Base-by-base conservation (phyloP, 1,140 invertebrate species). In the Drosophila tristis region DNA sequence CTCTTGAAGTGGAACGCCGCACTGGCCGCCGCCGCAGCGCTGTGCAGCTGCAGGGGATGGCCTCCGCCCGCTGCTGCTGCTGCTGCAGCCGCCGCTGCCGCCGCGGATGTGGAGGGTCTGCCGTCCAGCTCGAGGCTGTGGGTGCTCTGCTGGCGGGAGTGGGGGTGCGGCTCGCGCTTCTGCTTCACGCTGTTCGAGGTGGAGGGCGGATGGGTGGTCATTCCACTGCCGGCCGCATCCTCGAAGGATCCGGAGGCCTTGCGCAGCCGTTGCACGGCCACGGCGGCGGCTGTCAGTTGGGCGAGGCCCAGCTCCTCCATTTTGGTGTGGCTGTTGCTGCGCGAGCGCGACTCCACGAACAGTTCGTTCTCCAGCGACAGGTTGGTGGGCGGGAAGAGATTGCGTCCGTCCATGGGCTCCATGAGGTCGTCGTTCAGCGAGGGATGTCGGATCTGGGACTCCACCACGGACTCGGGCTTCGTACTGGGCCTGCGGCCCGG, bases 291-390 rank as follows among this genome's bases (percentile, higher is more conserved):
- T 1, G 78, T 78, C 26, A 85, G 67, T 64, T 87, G 77, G 35
- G 87, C 81, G 39, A 91, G 56, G 58, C 84, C 85, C n/a, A 86
- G 80, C 61, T 92, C 86, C 29, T 92, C 90, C 77, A 92, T 91
- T 42, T 91, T 92, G 15, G 87, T 91, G 49, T 91, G 90, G 15
- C 91, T 92, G 15, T 91, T 92, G 70, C 91, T 92, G 39, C 91
- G 86, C 15, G 91, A 92, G 0, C 90, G 75, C 15, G 90, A 84
- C 57, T 91, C 89, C 44, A 91, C 75, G 42, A 91, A 92, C 13
- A 92, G 80, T 15, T 92, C 90, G 39, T 91, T 87, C 59, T 92
- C 91, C 48, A 92, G 71, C 20, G 91, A 92, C 11, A 91, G 76
- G 54, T 91, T 90, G 4, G 84, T 58, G 26, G 68, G 80, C 5